Evolutionary conservation across 2,888 invertebrate genomes (phyloP).

Genomic region (Agrenia bidenticulata): DNA sequence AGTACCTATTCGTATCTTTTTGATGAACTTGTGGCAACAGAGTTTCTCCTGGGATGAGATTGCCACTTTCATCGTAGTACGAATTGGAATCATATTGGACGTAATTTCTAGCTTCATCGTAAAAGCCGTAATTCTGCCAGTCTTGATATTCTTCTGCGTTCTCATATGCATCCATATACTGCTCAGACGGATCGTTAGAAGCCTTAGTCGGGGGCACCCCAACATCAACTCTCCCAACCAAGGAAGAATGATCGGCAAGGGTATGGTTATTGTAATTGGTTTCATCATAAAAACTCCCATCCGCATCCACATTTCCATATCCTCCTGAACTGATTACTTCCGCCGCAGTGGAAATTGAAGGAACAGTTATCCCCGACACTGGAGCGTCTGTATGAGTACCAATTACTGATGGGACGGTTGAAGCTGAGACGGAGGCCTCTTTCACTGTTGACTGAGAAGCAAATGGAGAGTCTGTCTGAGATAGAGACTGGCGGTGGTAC

Average conservation of each 20-base stretch:
- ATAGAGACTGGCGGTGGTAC: slow-evolving; percentile 18
- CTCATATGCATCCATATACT: slow-evolving; percentile 44
- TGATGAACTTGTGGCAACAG: slow-evolving; percentile 17
- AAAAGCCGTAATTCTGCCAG: slow-evolving; percentile 52
- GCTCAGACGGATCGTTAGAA: slow-evolving; percentile 22
- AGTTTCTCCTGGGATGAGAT: slow-evolving; percentile 26
- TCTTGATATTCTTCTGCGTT: slow-evolving; percentile 50
- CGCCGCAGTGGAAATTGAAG: slow-evolving; percentile 25
- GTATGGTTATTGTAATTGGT: slow-evolving; percentile 18
- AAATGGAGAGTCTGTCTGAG: slow-evolving; percentile 33
- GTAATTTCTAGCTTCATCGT: slow-evolving; percentile 52
- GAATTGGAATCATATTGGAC: slow-evolving; percentile 49
- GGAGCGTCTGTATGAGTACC: slow-evolving; percentile 23
- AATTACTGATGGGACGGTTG: slow-evolving; percentile 40
- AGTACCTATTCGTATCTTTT: background rate
- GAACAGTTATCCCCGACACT: slow-evolving; percentile 18
- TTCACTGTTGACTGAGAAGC: slow-evolving; percentile 46
- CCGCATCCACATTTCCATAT: slow-evolving; percentile 2
- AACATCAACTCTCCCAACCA: background rate
- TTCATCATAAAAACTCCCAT: slow-evolving; percentile 41
- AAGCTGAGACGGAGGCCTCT: slow-evolving; percentile 40
- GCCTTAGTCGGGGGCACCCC: background rate
- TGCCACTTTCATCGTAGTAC: slow-evolving; percentile 51
- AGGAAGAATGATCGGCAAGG: slow-evolving; percentile 8
- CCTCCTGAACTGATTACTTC: slow-evolving; percentile 4